Evolutionary conservation across 2,888 invertebrate species (phyloP).

Genomic region (Diarsia rubi): DNA sequence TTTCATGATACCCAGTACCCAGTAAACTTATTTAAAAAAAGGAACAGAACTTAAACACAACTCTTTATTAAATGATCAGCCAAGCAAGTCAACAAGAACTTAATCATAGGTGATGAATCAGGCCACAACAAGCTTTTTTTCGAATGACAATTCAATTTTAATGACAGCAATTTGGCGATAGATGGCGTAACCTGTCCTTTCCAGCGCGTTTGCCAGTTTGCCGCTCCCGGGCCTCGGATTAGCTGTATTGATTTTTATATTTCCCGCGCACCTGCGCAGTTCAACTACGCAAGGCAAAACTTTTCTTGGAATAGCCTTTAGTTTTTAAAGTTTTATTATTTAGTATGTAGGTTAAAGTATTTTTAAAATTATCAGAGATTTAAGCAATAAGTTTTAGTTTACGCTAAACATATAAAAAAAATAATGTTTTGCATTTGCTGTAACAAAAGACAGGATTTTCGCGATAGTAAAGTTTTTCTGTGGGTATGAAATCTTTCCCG

Average conservation of each 20-base stretch:
- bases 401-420: not conserved
- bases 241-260: not conserved
- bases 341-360: not conserved
- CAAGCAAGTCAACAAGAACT: too few relatives aligned
- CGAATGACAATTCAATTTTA: not conserved
- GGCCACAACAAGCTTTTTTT: not conserved
- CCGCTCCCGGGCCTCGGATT: too few relatives aligned
- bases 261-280: not conserved
- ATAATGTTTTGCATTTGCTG: not conserved
- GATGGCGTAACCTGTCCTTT: conserved; percentile 5
- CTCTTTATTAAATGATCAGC: too few relatives aligned
- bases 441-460: not conserved
- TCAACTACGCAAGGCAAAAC: not conserved
- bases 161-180: not conserved
- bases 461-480: not conserved
- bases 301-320: not conserved
- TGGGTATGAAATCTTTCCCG: not conserved
- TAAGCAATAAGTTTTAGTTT: not conserved
- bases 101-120: too few relatives aligned
- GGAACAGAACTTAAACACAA: too few relatives aligned
- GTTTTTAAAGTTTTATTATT: not conserved
- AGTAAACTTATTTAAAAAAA: too few relatives aligned
- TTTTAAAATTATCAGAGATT: not conserved
- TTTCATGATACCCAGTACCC: too few relatives aligned
- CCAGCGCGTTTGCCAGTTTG: too few relatives aligned